These are phyloP conservation scores for Eucidaris tribuloides DNA, from an alignment of 35 echinoderm and acorn worm species.

Conservation along the genomic window DNA sequence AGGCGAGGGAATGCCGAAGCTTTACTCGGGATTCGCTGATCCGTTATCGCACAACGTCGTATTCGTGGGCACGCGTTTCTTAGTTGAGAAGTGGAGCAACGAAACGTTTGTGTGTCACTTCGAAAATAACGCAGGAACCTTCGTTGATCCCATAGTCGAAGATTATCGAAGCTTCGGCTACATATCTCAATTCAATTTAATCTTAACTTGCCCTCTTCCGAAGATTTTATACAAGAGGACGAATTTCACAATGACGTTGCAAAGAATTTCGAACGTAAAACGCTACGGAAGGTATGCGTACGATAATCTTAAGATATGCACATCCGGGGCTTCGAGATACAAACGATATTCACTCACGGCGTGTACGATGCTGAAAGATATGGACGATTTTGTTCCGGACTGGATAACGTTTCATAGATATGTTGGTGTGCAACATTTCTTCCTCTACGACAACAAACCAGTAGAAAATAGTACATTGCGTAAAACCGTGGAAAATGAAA, in stretches of 20 bases:
- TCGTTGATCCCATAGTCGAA: conserved; percentile 59
- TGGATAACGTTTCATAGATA: conserved; percentile 77
- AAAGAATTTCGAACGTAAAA: background rate
- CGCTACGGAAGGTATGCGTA: conserved; percentile 39
- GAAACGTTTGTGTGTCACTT: conserved; percentile 60
- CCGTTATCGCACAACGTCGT: conserved; percentile 56
- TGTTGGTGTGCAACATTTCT: conserved; percentile 70
- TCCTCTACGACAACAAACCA: conserved; percentile 70
- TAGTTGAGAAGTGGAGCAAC: conserved; percentile 32
- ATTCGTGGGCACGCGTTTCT: conserved; percentile 58
- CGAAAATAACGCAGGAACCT: conserved; percentile 26
- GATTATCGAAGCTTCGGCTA: conserved; percentile 78
- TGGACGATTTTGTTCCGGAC: conserved; percentile 59
- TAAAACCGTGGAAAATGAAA: conserved; percentile 39
- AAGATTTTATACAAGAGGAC: background rate
- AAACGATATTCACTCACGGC: conserved; percentile 48
- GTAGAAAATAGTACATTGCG: conserved; percentile 37
- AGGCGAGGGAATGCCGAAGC: conserved; percentile 44
- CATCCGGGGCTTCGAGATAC: conserved; percentile 15
- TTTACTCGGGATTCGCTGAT: conserved; percentile 76
- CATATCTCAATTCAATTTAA: conserved; percentile 63
- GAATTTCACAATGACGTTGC: conserved; percentile 34
- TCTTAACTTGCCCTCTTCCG: conserved; percentile 70
- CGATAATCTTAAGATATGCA: conserved; percentile 71
- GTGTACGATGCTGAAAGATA: conserved; percentile 76